Evolutionary conservation across 2,113 vertebrate species (phyloP).

Genomic region (Rhadina sibilatrix): DNA sequence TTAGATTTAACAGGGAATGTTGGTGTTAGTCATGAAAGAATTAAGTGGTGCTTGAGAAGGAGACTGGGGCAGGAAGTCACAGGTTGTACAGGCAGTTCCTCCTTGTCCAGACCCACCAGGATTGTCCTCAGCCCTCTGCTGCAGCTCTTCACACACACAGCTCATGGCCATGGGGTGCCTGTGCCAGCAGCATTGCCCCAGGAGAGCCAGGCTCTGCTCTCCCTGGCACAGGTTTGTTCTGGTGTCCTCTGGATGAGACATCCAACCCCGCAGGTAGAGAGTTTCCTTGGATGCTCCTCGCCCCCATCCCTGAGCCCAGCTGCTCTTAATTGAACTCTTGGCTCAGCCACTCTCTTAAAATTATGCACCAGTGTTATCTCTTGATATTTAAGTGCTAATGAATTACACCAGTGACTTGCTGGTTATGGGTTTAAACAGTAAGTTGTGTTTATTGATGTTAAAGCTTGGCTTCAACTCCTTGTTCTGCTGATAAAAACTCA

Average conservation of each 20-base stretch:
- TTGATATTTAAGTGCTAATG: not conserved
- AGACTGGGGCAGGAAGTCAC: not conserved
- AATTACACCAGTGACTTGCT: not conserved
- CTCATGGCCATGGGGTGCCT: accelerated
- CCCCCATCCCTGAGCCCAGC: not conserved
- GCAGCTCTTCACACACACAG: not conserved
- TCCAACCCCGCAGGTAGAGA: not conserved
- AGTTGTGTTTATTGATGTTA: not conserved
- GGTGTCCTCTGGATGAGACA: not conserved
- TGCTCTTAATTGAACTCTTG: not conserved
- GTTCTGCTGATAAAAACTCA: not conserved
- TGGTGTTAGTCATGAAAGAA: too few relatives aligned
- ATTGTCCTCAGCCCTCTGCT: not conserved
- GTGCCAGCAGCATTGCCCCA: not conserved
- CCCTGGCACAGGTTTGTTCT: not conserved
- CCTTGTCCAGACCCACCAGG: not conserved
- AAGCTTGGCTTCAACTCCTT: not conserved
- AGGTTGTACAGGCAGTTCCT: not conserved
- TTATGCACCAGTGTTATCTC: not conserved
- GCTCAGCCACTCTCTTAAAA: not conserved
- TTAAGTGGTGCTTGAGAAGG: not conserved
- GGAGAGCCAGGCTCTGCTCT: not conserved
- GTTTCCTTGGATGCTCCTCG: not conserved
- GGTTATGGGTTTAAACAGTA: not conserved
- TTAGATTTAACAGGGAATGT: not conserved